phyloP scores from a whole-genome alignment of 2,113 vertebrate genomes.

The Hydropotes inermis region DNA sequence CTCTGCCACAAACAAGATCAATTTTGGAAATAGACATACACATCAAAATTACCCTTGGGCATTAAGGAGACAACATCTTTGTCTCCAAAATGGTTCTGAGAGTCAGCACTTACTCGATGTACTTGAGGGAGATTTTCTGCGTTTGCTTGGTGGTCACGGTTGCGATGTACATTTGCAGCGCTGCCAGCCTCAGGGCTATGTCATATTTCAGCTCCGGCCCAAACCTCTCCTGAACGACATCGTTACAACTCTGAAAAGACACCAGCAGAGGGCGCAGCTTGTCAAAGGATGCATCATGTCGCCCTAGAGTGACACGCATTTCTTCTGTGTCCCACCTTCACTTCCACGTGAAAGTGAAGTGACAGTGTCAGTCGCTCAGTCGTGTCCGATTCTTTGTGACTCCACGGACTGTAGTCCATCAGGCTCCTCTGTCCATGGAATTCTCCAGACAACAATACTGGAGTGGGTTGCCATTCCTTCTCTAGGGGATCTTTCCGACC shows the following conservation, averaged over 20 bases:
- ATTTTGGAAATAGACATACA: background rate
- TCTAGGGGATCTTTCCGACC: background rate
- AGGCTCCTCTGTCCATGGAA: background rate
- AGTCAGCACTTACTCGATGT: constrained; percentile 93
- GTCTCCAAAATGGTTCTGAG: background rate
- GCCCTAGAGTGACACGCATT: background rate
- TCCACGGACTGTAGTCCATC: background rate
- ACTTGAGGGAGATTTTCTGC: constrained; percentile 98
- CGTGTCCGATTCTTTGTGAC: background rate
- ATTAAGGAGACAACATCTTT: background rate
- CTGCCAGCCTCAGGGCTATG: constrained; percentile 93
- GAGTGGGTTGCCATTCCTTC: background rate
- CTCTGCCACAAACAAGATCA: background rate
- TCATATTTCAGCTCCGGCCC: constrained; percentile 98
- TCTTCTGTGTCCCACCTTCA: background rate
- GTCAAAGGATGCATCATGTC: constrained; percentile 30
- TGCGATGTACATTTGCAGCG: constrained; percentile 97
- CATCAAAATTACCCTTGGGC: background rate
- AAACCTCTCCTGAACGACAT: constrained; percentile 96
- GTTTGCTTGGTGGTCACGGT: constrained; percentile 96
- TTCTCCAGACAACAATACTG: background rate
- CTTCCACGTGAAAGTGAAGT: background rate
- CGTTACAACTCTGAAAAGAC: constrained; percentile 93
- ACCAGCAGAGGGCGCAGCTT: constrained; percentile 84
- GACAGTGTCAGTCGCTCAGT: background rate